phyloP scores from a whole-genome alignment of 2,113 vertebrate genomes.

The Corvus cornix region DNA sequence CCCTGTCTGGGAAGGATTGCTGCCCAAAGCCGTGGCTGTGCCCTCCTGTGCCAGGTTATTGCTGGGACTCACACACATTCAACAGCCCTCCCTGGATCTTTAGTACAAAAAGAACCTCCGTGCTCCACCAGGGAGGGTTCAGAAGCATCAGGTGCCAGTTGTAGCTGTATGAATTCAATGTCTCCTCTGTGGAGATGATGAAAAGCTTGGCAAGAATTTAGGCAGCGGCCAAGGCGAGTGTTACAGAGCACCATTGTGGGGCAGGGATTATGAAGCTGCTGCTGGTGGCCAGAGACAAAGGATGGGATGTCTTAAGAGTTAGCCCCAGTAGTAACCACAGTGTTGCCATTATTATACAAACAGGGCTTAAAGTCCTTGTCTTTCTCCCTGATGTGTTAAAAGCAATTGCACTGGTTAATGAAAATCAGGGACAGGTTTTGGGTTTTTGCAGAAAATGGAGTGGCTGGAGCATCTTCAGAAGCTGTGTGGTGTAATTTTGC shows the following conservation, averaged over 20 bases:
- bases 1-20: background rate
- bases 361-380: conserved; percentile 7
- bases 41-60: background rate
- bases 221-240: background rate
- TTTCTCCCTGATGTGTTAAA: background rate
- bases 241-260: background rate
- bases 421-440: background rate
- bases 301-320: background rate
- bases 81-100: background rate
- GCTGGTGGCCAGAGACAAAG: conserved; percentile 33
- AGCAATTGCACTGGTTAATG: background rate
- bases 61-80: too few species aligned
- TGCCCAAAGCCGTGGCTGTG: background rate
- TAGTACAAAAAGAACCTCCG: accelerated
- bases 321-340: background rate
- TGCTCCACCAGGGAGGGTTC: background rate
- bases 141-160: background rate
- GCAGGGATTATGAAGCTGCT: conserved; percentile 5
- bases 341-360: conserved; percentile 50
- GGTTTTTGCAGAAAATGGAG: background rate
- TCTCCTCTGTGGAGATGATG: background rate
- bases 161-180: background rate
- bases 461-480: background rate
- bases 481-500: background rate
- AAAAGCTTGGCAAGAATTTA: background rate